Percentiles rank a stretch among this genome's conserved stretches.
These are phyloP conservation scores for Leucoraja erinaceus DNA, from an alignment of 2,113 vertebrate genomes.

Conservation along the genomic window DNA sequence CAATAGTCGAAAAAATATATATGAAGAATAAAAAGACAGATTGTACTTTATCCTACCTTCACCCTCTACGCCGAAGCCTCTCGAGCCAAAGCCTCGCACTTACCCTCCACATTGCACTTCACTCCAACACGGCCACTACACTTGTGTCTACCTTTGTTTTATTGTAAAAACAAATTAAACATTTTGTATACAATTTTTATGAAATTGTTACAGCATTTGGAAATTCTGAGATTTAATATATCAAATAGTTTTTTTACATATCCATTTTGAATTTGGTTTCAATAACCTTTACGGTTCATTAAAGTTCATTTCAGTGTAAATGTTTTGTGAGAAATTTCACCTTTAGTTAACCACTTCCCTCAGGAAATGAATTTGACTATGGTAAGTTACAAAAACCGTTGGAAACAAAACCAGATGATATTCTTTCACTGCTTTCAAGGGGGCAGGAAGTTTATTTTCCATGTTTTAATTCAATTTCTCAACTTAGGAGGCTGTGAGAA, in stretches of 20 bases:
- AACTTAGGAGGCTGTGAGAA: neutral
- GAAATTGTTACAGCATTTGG: neutral
- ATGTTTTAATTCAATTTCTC: neutral
- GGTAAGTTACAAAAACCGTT: neutral
- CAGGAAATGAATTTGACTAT: neutral
- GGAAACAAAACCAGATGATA: neutral
- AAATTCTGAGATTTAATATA: neutral
- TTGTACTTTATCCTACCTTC: too few relatives aligned
- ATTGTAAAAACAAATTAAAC: neutral
- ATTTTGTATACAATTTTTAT: neutral
- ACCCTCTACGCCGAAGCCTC: too few relatives aligned
- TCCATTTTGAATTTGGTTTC: neutral
- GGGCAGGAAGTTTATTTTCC: conserved; percentile 13
- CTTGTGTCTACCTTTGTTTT: neutral
- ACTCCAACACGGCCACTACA: too few relatives aligned
- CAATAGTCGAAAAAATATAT: too few relatives aligned
- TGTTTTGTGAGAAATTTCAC: conserved; percentile 1
- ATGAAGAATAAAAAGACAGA: too few relatives aligned
- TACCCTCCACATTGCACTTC: too few relatives aligned
- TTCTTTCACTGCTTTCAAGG: neutral
- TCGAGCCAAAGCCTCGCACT: too few relatives aligned
- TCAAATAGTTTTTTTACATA: neutral
- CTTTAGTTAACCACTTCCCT: neutral
- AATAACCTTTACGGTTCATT: neutral
- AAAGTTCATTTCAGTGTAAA: neutral